A percentile compares a stretch with the other conserved stretches of the same genome.
Evolutionary conservation across 2,888 invertebrate species (phyloP).

Genomic region (Morinoia aosen): DNA sequence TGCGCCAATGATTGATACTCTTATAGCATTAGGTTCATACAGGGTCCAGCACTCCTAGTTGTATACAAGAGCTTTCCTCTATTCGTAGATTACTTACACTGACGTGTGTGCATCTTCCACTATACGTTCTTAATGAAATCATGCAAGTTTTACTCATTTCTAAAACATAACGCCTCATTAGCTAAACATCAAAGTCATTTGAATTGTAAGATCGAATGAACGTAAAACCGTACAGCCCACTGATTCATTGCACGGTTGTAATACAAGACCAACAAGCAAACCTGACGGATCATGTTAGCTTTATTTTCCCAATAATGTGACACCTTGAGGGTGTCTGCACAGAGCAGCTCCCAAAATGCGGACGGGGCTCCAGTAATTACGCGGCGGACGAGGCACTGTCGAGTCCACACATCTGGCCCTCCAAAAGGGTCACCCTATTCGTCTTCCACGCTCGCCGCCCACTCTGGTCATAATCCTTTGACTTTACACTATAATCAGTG

Average conservation of each 20-base stretch:
- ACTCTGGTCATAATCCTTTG: constrained; percentile 45
- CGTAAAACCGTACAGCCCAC: not conserved
- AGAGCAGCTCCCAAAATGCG: not conserved
- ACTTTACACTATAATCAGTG: constrained; percentile 42
- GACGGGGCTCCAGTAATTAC: not conserved
- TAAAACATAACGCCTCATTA: not conserved
- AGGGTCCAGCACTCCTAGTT: no score
- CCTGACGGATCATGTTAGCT: not conserved
- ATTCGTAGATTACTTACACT: not conserved
- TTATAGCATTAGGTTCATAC: no score
- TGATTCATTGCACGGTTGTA: not conserved
- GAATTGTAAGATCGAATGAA: not conserved
- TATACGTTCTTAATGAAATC: not conserved
- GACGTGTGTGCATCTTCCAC: not conserved
- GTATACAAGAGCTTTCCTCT: not conserved
- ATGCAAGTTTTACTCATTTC: not conserved
- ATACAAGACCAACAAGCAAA: not conserved
- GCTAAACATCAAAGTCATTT: no score
- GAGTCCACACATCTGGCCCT: not conserved
- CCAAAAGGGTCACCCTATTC: constrained; percentile 21
- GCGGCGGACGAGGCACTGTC: not conserved
- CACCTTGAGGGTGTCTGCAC: not conserved
- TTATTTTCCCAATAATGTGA: not conserved
- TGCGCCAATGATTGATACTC: no score
- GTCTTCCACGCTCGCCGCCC: constrained; percentile 35